phyloP scores from a whole-genome alignment of 2,797 vertebrate species.

The Xenentodon cancila region DNA sequence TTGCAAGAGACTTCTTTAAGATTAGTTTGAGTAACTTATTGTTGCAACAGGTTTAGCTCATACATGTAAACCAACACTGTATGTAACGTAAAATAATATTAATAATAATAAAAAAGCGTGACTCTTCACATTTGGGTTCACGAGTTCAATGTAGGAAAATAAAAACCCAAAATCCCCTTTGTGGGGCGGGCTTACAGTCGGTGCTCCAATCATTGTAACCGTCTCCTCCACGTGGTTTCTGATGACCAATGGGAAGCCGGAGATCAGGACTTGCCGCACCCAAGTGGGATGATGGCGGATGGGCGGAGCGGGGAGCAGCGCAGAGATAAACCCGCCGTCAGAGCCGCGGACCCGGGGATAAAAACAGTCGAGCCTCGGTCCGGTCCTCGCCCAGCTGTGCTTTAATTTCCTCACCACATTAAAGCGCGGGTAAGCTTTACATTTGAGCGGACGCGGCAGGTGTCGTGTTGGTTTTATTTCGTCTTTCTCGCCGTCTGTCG shows the following conservation, averaged over 20 bases:
- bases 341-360: slow-evolving; percentile 45
- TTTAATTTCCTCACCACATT: slow-evolving; percentile 31
- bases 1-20: too few species aligned
- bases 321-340: slow-evolving; percentile 59
- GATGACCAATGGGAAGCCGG: slow-evolving; percentile 43
- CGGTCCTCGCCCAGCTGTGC: slow-evolving; percentile 25
- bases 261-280: slow-evolving; percentile 71
- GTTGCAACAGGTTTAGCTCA: too few species aligned
- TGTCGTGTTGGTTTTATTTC: background rate
- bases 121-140: background rate
- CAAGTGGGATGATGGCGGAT: slow-evolving; percentile 56
- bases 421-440: slow-evolving; percentile 68
- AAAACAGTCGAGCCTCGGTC: slow-evolving; percentile 47
- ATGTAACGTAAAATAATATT: background rate
- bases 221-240: slow-evolving; percentile 3
- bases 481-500: slow-evolving; percentile 13
- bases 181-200: slow-evolving; percentile 2
- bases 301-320: slow-evolving; percentile 66
- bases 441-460: background rate
- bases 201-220: slow-evolving; percentile 35
- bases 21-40: too few species aligned
- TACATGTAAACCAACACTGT: background rate
- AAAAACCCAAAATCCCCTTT: background rate
- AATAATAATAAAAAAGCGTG: background rate
- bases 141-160: background rate